Evolutionary conservation across 1,140 invertebrate species (phyloP).

Genomic region (Centruroides sculpturatus): DNA sequence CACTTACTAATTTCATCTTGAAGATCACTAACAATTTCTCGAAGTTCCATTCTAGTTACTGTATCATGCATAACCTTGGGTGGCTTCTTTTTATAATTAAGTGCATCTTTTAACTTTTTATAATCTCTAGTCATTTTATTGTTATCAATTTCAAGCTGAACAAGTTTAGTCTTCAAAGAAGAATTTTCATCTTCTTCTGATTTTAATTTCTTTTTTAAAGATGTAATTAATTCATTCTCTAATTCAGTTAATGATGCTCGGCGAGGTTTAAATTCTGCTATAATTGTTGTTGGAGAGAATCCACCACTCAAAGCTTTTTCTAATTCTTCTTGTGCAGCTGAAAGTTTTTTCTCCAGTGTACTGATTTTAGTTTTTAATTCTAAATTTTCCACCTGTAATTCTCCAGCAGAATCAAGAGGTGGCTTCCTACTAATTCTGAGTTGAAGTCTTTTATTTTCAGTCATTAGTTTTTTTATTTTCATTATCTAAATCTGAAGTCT

Average conservation of each 20-base stretch:
- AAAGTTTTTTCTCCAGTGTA: conserved; percentile 46
- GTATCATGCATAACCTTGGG: conserved; percentile 51
- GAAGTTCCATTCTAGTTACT: conserved; percentile 51
- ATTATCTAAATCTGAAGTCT: conserved; percentile 45
- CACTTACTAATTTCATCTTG: conserved; percentile 56
- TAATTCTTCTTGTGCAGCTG: conserved; percentile 27
- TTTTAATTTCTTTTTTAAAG: conserved; percentile 38
- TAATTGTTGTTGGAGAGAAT: not conserved
- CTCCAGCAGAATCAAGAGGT: conserved; percentile 22
- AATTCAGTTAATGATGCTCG: conserved; percentile 27
- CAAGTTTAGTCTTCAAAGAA: conserved; percentile 19
- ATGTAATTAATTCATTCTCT: conserved; percentile 16
- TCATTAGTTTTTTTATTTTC: conserved; percentile 55
- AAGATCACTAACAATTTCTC: conserved; percentile 59
- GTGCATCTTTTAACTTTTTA: conserved; percentile 22
- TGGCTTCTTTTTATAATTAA: conserved; percentile 42
- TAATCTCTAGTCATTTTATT: conserved; percentile 39
- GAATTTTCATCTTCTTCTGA: conserved; percentile 28
- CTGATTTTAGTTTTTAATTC: conserved; percentile 43
- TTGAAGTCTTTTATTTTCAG: conserved; percentile 51
- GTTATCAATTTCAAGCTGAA: conserved; percentile 20
- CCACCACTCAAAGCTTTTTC: conserved; percentile 3
- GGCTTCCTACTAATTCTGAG: conserved; percentile 23
- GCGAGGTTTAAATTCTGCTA: conserved; percentile 6
- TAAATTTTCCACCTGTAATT: conserved; percentile 32